Evolutionary conservation across 2,113 vertebrate species (phyloP), one percentile per base, ranked within the genome.

Genomic region (Phalacrocorax aristotelis): DNA sequence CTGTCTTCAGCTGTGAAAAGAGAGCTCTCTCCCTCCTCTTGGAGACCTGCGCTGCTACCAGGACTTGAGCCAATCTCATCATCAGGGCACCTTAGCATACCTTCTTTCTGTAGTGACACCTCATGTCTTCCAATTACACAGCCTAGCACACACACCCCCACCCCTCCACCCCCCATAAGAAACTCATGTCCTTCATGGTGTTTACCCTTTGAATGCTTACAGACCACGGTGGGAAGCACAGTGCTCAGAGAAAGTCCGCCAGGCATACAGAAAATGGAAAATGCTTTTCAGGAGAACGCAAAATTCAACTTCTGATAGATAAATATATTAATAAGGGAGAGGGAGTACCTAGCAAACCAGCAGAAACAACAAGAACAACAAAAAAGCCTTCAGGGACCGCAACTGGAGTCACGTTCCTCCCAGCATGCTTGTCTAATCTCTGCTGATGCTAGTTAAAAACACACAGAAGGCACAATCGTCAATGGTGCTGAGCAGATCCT

Each of bases 381-480:
- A 69, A 85, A 89, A 80, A 76, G 52, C 81, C 82, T 93, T 72
- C 36, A 55, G 64, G 86, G 87, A 91, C 2, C 36, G 57, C 90
- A 95, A 79, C 57, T 74, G 42, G 52, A 91, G 64, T 23, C 62
- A 91, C 3, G 3, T 64, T 93, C 64, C 91, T 68, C 62, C 80
- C 57, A 81, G 70, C 40, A 65, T 11, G 62, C 74, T 88, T 71
- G 72, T 90, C 86, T 96, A 74, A 96, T 79, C 87, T 93, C 68
- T 92, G 81, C 95, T 86, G 89, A 92, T 90, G 74, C n/a, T 76
- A 57, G 58, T 89, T 94, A 74, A 90, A 94, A 91, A 68, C 27
- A 49, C 51, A 86, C 12, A 83, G 84, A 95, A 85, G 87, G 80
- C 34, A 32, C 48, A 91, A 76, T 93, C 62, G 87, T 83, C 52